Base-by-base conservation (phyloP, 2,113 vertebrate species). In the Numida meleagris region DNA sequence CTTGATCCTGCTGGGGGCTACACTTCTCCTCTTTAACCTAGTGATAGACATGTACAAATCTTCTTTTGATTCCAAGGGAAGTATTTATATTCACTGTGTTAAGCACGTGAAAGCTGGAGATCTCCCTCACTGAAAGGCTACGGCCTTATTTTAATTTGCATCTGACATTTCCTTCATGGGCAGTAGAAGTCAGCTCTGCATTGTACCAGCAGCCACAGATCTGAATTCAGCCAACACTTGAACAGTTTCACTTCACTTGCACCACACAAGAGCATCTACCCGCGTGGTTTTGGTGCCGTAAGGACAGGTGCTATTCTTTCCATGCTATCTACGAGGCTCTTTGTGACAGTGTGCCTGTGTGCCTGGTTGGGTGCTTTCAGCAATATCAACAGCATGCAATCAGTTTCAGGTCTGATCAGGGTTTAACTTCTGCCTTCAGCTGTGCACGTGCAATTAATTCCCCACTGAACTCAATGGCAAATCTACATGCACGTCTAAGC, bases 81-180 rank as follows among this genome's bases (percentile, higher is more conserved):
- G 14, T 31, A 0, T 43, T 40, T 48, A 5, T 25, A 7, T 53
- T 53, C 51, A 53, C 51, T 53, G 17, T 0, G 24, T 74, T 42
- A 38, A 1, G 6, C 0, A 0, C 5, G 23, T 31, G 33, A 80
- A 81, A 31, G 25, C 55, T n/a, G 45, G 38, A 74, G 51, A 86
- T 9, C 33, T 59, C 51, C 46, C 2, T n/a, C 65, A 34, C 24
- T 2, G 6, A 46, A 62, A 66, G 42, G 50, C 67, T 48, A 72
- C 79, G 67, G 36, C 38, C 55, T 51, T 17, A 14, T 10, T 40
- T n/a, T 29, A 58, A 20, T 7, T 14, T 70, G 43, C 51, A 72
- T 9, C 40, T n/a, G 51, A 46, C 17, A 19, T 50, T 55, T 46
- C 61, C 61, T 48, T 67, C 62, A 6, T 5, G 6, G 14, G 50